Base-by-base conservation (phyloP, 2,888 invertebrate genomes). In the Drosophila paramelanica region DNA sequence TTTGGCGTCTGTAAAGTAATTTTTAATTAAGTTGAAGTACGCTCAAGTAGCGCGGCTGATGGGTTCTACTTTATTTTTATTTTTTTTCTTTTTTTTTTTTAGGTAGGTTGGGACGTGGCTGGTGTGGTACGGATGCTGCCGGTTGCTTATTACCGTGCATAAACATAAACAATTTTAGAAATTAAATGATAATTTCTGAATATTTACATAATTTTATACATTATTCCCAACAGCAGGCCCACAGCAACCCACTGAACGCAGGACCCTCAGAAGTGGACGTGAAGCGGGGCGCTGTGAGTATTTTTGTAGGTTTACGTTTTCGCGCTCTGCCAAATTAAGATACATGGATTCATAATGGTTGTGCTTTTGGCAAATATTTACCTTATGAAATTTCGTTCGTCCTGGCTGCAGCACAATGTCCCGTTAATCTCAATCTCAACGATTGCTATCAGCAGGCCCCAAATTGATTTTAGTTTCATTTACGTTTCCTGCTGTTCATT, bases 1-100 rank as follows among this genome's bases (percentile, higher is more conserved):
- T 87, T 85, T 85, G 82, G 87, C 82, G 84, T 81, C 85, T 84
- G 87, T 87, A 85, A 87, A 84, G 85, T 85, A 85, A 85, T 85
- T 85, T 85, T 85, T 87, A 85, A 85, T 85, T 85, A 85, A 84
- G 85, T 85, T 87, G 87, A 85, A 85, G 85, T 84, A 80, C 81
- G 80, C 52, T 73, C 59, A 81, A 86, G 73, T 73, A 43, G 57
- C 49, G 46, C 56, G 31, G 43, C 56, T 73, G 73, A 65, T 76
- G 68, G 76, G 36, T 52, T 64, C 45, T 36, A 13, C 8, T 31
- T 31, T 31, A 31, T 31, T 31, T 27, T n/a, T n/a, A n/a, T n/a
- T 33, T 11, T 33, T 11, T 5, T 31, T 27, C 46, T 11, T 27
- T 31, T 27, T 51, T 14, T 27, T 23, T 23, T 8, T 42, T 13